These are phyloP conservation scores for Clytia hemisphaerica DNA, from an alignment of 30 jellyfish, hydroid and myxozoan genomes.

Conservation along the genomic window DNA sequence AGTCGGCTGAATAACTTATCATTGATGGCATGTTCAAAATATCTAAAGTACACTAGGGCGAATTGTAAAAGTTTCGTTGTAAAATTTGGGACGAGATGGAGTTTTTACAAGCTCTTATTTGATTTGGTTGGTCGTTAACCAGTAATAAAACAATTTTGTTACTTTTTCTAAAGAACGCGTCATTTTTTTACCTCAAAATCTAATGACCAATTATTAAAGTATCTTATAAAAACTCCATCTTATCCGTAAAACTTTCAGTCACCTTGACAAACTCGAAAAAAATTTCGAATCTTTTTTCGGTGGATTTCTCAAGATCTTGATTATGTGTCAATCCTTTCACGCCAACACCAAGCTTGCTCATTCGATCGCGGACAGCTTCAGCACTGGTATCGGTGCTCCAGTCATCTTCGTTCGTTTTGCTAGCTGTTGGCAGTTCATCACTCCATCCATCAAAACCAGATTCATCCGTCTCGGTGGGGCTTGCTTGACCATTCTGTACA, in stretches of 20 bases:
- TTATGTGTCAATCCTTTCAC: conserved; percentile 84
- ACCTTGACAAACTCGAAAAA: conserved; percentile 92
- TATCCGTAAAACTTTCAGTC: neutral
- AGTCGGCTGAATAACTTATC: too few relatives aligned
- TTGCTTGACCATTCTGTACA: conserved; percentile 21
- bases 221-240: too few relatives aligned
- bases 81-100: too few relatives aligned
- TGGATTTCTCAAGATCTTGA: conserved; percentile 80
- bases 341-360: conserved; percentile 79
- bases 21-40: too few relatives aligned
- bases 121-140: too few relatives aligned
- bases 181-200: too few relatives aligned
- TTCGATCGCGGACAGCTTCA: conserved; percentile 87
- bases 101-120: too few relatives aligned
- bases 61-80: too few relatives aligned
- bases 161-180: too few relatives aligned
- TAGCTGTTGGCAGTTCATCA: conserved; percentile 23
- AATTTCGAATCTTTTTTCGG: conserved; percentile 82
- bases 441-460: conserved; percentile 50
- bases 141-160: too few relatives aligned
- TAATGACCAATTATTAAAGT: too few relatives aligned
- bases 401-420: conserved; percentile 44
- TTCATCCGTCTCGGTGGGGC: conserved; percentile 49
- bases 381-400: conserved; percentile 95
- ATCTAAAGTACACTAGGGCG: too few relatives aligned